Percentiles rank a stretch among this genome's conserved stretches.
These are phyloP conservation scores for Chaetorhynchus papuensis DNA, from an alignment of 2,113 vertebrate species.

Conservation along the genomic window DNA sequence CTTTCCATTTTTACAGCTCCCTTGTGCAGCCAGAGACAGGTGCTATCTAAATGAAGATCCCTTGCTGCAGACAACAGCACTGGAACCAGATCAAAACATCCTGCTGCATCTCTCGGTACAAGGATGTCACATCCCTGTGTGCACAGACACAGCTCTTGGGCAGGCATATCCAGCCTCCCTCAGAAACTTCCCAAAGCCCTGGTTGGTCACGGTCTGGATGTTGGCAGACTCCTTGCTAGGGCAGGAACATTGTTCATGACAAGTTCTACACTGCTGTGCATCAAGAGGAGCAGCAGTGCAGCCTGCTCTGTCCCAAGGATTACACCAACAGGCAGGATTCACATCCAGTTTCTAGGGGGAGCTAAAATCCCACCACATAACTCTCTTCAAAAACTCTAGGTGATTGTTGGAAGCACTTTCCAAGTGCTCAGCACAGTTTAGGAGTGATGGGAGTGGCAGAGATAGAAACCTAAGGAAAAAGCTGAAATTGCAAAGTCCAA, in stretches of 20 bases:
- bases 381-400: not conserved
- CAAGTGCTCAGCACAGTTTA: not conserved
- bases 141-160: not conserved
- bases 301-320: not conserved
- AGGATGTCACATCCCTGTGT: not conserved
- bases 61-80: not conserved
- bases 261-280: not conserved
- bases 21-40: not conserved
- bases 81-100: not conserved
- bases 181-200: not conserved
- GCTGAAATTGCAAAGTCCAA: not conserved
- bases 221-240: not conserved
- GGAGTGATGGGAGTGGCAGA: not conserved
- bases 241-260: not conserved
- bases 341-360: constrained; percentile 44
- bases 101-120: accelerated
- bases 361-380: constrained; percentile 18
- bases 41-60: not conserved
- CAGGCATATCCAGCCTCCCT: not conserved
- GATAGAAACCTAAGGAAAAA: not conserved
- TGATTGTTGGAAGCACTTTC: not conserved
- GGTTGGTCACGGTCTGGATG: accelerated
- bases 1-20: not conserved
- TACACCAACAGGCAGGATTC: not conserved
- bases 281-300: not conserved